Percentiles rank a stretch among this genome's conserved stretches.
These are phyloP conservation scores for Neolamprologus ventralis DNA, from an alignment of 2,113 vertebrate genomes.

Conservation along the genomic window DNA sequence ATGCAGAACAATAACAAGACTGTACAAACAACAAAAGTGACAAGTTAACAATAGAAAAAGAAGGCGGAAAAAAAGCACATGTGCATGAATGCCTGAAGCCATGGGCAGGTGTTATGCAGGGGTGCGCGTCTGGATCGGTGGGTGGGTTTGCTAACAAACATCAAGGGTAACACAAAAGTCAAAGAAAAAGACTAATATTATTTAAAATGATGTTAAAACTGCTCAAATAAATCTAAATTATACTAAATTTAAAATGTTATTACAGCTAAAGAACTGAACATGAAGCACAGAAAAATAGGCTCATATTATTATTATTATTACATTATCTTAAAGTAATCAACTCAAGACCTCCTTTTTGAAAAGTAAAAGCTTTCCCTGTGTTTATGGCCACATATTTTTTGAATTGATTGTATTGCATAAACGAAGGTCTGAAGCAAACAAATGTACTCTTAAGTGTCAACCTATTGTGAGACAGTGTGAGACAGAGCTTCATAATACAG, in stretches of 20 bases:
- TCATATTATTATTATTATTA: not conserved
- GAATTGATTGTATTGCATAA: not conserved
- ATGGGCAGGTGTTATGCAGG: not conserved
- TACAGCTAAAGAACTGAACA: not conserved
- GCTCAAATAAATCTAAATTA: not conserved
- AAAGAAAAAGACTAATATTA: not conserved
- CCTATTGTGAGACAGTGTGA: not conserved
- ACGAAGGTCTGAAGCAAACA: not conserved
- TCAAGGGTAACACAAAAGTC: not conserved
- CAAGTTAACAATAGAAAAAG: not conserved
- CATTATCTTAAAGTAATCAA: not conserved
- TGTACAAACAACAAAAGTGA: not conserved
- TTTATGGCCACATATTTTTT: not conserved
- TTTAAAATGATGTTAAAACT: not conserved
- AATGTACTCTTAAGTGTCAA: not conserved
- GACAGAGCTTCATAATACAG: not conserved
- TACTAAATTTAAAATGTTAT: not conserved
- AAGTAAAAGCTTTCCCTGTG: not conserved
- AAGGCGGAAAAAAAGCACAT: not conserved
- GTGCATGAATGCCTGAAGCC: not conserved
- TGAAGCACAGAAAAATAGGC: not conserved
- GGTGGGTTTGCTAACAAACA: accelerated
- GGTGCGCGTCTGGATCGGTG: not conserved
- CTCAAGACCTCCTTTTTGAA: not conserved
- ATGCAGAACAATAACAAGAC: not conserved